phyloP scores from a whole-genome alignment of 2,797 vertebrate species.

The Synanceia verrucosa region DNA sequence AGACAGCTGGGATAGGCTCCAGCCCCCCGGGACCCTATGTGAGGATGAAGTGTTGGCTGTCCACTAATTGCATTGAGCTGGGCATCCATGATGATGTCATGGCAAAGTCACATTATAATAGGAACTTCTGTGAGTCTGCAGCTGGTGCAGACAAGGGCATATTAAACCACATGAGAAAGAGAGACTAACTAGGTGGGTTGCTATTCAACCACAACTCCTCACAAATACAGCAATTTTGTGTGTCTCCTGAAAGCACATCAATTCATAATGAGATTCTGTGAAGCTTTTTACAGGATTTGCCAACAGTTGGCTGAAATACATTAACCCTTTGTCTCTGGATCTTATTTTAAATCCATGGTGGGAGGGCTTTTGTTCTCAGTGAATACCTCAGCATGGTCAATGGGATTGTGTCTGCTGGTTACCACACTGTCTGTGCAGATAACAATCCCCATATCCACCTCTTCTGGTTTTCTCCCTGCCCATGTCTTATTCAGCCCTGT shows the following conservation, averaged over 20 bases:
- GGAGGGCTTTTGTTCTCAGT: constrained; percentile 34
- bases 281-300: constrained; percentile 41
- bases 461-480: constrained; percentile 15
- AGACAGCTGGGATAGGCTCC: too few species aligned
- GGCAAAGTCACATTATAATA: neutral
- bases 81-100: constrained; percentile 54
- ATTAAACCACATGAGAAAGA: constrained; percentile 28
- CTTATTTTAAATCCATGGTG: constrained; percentile 15
- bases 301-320: constrained; percentile 32
- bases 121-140: constrained; percentile 11
- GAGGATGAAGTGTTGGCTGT: too few species aligned
- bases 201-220: constrained; percentile 31
- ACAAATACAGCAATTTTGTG: constrained; percentile 20
- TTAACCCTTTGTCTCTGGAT: constrained; percentile 32
- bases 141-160: constrained; percentile 11
- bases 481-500: constrained; percentile 35
- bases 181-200: constrained; percentile 30
- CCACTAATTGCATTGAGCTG: constrained; percentile 40
- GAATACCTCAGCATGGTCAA: constrained; percentile 28
- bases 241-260: constrained; percentile 37
- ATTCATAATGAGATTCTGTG: constrained; percentile 49
- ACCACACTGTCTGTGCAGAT: constrained; percentile 33
- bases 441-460: constrained; percentile 21
- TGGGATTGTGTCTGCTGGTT: constrained; percentile 23
- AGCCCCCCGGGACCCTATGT: too few species aligned